Evolutionary conservation across 2,797 vertebrate species (phyloP).

Genomic region (Betta splendens): DNA sequence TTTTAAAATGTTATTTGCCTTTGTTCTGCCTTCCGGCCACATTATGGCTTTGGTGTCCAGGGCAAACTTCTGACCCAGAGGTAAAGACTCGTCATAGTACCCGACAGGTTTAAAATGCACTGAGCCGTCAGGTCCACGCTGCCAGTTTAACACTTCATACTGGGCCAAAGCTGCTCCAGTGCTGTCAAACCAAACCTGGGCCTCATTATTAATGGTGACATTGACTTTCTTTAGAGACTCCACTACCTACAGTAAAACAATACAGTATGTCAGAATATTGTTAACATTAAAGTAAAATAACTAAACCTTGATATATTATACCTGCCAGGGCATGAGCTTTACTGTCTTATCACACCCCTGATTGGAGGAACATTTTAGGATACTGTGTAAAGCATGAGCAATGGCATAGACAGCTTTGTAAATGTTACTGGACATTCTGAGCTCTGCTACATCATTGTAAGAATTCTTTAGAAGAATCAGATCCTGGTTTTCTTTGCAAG

Average conservation of each 20-base stretch:
- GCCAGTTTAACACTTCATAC: conserved; percentile 83
- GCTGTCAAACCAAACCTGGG: conserved; percentile 77
- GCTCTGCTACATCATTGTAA: conserved; percentile 70
- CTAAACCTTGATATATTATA: conserved; percentile 49
- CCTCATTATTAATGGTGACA: conserved; percentile 72
- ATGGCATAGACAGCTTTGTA: conserved; percentile 80
- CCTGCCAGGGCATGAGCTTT: conserved; percentile 69
- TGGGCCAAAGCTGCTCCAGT: conserved; percentile 73
- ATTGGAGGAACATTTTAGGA: conserved; percentile 62
- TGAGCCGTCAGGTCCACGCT: conserved; percentile 56
- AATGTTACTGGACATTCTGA: conserved; percentile 76
- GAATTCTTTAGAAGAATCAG: conserved; percentile 59
- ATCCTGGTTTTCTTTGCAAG: conserved; percentile 63
- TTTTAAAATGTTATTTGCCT: too few relatives aligned
- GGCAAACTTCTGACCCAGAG: conserved; percentile 68
- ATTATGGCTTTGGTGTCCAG: conserved; percentile 63
- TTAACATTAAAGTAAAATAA: too few relatives aligned
- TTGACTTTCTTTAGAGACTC: conserved; percentile 74
- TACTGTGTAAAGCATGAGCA: conserved; percentile 73
- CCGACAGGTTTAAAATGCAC: conserved; percentile 77
- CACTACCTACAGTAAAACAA: conserved; percentile 59
- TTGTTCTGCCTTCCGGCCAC: conserved; percentile 67
- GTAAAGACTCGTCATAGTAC: conserved; percentile 75
- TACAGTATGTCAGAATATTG: not conserved
- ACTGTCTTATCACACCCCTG: conserved; percentile 62